Evolutionary conservation across 2,888 invertebrate genomes (phyloP), one percentile per base, ranked within the genome.

Genomic region (Teleogryllus oceanicus): DNA sequence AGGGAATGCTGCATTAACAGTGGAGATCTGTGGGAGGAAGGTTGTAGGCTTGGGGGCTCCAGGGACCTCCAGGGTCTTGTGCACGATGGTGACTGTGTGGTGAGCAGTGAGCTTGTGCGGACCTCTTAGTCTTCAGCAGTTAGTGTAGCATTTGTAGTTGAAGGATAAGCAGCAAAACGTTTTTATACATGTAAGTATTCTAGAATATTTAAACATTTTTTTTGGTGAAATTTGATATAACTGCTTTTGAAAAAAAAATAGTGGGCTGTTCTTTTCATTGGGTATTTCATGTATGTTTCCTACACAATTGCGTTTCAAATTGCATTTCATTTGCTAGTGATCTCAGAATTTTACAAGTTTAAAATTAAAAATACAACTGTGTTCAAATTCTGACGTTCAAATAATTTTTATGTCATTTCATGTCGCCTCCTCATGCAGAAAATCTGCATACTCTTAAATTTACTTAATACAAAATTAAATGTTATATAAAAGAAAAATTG

Each of bases 1-100:
- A 62, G n/a, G 62, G 62, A 62, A 62, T 62, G n/a, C 16, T 62
- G 62, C 62, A 62, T 62, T 62, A 62, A n/a, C 62, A 62, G 62
- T 62, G 62, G n/a, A n/a, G n/a, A 62, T n/a, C n/a, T 62, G 62
- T 62, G 62, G n/a, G 62, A 62, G 16, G 62, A 62, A 62, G 62
- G 62, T 62, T 62, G 62, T n/a, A n/a, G 16, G 13, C 16, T 62
- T n/a, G n/a, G 62, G 62, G n/a, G 16, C n/a, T 13, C n/a, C 62
- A n/a, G 62, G 16, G 62, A 18, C n/a, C 62, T 62, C 16, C 16
- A n/a, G 62, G 62, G 16, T 62, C 62, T 18, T 62, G 62, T 62
- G 62, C n/a, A 13, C 4, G 16, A 13, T 18, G 13, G 62, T 18
- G n/a, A 11, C 62, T 62, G 13, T 62, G 62, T n/a, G 13, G 62